Base-by-base conservation (phyloP, 1,140 invertebrate species). In the Papilio glaucus region DNA sequence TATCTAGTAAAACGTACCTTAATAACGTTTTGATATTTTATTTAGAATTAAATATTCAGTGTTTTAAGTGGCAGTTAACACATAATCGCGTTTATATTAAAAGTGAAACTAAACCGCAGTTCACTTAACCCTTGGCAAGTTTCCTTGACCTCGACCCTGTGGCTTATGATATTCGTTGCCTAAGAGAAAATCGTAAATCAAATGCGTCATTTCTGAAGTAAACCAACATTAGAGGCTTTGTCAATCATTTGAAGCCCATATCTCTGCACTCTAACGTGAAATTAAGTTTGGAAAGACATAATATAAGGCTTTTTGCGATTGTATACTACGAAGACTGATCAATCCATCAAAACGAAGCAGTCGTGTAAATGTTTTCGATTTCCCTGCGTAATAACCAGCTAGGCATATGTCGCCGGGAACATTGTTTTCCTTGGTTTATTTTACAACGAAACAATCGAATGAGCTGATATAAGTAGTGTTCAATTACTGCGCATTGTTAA, bases 361-460 rank as follows among this genome's bases (percentile, higher is more conserved):
- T 53, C 1, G 49, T 53, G 18, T 53, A 53, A 53, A 53, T 53
- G 49, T 53, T 53, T 53, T 53, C 21, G 21, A 24, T 53, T 53
- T 10, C 49, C 10, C 9, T 53, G 9, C 21, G 49, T 24, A 9
- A 53, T 45, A 41, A 45, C 9, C 10, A 1, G 21, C 9, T 12
- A 9, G 7, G 8, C 10, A 9, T 53, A 26, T 10, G 18, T 10
- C 8, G 49, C 49, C 18, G 49, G 49, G 49, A 53, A 53, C 49
- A 53, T 53, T 53, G 49, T 53, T 53, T 53, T 53, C 49, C 49
- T 53, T 53, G 49, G 18, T 53, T 53, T 53, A 53, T 53, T 53
- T 53, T 53, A 26, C 21, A 53, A 53, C 49, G 49, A 18, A 53
- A 53, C 49, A 53, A 53, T 53, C 49, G 49, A 53, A 53, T 53